Base-by-base conservation (phyloP, 2,797 vertebrate genomes). In the Cyclopterus lumpus region DNA sequence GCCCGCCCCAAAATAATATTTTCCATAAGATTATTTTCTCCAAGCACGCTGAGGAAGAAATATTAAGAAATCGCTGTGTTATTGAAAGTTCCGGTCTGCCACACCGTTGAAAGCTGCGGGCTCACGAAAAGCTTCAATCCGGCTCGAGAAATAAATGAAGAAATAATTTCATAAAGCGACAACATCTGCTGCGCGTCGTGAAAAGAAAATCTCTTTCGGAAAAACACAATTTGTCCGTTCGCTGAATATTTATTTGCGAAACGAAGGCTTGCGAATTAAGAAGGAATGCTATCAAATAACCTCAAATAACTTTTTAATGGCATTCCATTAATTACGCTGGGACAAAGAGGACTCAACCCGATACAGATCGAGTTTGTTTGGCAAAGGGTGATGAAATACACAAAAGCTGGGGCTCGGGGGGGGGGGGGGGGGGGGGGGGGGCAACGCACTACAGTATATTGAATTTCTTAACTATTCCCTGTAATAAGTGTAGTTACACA, bases 1-100 rank as follows among this genome's bases (percentile, higher is more conserved):
- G 81, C 83, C 72, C 60, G 93, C 94, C 94, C n/a, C 93, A 93
- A 93, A 94, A 94, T 94, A 95, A 95, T 95, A 94, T 95, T 95
- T 94, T 94, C 90, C 86, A 92, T 92, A 89, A 93, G 93, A 93
- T 94, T 93, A 60, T 86, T 93, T 93, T 93, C 86, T 89, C 88
- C 86, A 89, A 87, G 89, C 81, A 73, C 84, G 86, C 69, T 30
- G 70, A 90, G 86, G 90, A 89, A 90, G n/a, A 92, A 91, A 88
- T 88, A 91, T 86, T 69, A 84, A 90, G 68, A 89, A 93, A 91
- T 93, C 86, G 55, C 75, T 61, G 60, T 89, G 81, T 75, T 85
- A 85, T 89, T 93, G 87, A 93, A 86, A 87, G 85, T 64, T 93
- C 79, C 87, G 91, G 91, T 94, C 91, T 92, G 90, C 81, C 81